phyloP scores from a whole-genome alignment of 2,888 invertebrate species.

The Philopedon plagiatum region DNA sequence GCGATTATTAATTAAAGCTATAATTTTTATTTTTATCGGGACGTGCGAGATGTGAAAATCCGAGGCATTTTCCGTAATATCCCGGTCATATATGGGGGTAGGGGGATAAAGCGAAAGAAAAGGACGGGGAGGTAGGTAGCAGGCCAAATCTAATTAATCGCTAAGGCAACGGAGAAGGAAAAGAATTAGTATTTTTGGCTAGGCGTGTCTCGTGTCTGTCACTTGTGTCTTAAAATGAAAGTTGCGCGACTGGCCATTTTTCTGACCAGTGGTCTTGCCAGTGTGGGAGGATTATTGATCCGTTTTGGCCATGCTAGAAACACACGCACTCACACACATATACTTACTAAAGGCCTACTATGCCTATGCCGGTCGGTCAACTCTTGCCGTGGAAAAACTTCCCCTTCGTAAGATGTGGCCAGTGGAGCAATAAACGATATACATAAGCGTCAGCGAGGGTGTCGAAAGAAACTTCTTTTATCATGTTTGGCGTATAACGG shows the following conservation, averaged over 20 bases:
- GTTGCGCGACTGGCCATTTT: constrained; percentile 67
- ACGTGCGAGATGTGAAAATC: constrained; percentile 40
- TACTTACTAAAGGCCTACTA: constrained; percentile 53
- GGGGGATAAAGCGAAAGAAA: constrained; percentile 41
- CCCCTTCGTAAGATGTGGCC: constrained; percentile 43
- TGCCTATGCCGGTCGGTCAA: constrained; percentile 41
- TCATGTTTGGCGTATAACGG: constrained; percentile 9
- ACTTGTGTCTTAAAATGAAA: constrained; percentile 67
- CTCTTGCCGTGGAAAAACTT: constrained; percentile 29
- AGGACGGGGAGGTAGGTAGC: constrained; percentile 48
- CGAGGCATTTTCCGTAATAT: constrained; percentile 47
- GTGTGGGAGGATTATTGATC: constrained; percentile 69
- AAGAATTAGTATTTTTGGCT: constrained; percentile 61
- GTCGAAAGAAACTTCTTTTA: constrained; percentile 26
- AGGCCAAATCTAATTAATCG: constrained; percentile 54
- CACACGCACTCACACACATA: constrained; percentile 63
- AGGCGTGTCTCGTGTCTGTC: constrained; percentile 69
- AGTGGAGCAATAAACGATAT: constrained; percentile 43
- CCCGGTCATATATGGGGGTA: constrained; percentile 49
- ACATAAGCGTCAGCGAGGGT: constrained; percentile 36
- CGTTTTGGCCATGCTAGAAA: constrained; percentile 61
- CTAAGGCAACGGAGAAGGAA: constrained; percentile 54
- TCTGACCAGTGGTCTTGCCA: constrained; percentile 68
- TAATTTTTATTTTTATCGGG: constrained; percentile 39
- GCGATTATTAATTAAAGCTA: constrained; percentile 35